Percentiles rank a stretch among this genome's conserved stretches.
Evolutionary conservation across 2,888 invertebrate species (phyloP).

Genomic region (Latrodectus elegans): DNA sequence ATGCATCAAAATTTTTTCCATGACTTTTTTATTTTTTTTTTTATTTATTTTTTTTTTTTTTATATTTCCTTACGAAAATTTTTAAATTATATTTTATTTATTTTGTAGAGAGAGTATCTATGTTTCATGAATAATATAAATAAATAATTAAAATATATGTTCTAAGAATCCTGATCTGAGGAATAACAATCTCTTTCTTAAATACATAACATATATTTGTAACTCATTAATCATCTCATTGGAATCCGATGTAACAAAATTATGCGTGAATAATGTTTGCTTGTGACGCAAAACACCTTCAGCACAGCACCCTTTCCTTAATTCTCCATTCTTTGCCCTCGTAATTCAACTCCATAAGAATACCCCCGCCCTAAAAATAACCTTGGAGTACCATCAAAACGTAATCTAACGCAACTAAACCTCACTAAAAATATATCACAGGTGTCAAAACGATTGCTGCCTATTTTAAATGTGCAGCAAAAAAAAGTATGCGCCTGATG

Average conservation of each 20-base stretch:
- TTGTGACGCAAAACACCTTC: neutral
- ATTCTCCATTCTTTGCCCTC: constrained; percentile 7
- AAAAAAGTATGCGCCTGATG: neutral
- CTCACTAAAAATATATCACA: constrained; percentile 62
- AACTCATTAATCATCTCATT: neutral
- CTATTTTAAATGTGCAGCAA: constrained; percentile 3
- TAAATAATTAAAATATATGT: no score
- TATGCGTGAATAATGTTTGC: constrained; percentile 14
- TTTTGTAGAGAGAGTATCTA: no score
- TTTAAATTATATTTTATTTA: no score
- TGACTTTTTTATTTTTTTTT: no score
- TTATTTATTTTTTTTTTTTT: no score
- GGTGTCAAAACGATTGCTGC: constrained; percentile 53
- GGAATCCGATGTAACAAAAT: neutral
- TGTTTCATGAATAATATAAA: no score
- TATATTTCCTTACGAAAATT: no score
- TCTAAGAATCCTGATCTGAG: no score
- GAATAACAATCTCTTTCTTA: no score
- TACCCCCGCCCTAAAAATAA: constrained; percentile 52
- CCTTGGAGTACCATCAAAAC: constrained; percentile 46
- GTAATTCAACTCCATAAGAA: constrained; percentile 34
- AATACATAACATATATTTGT: neutral
- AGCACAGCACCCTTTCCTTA: constrained; percentile 1
- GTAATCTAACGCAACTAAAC: constrained; percentile 36
- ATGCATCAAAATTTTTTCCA: no score